These are phyloP conservation scores for Condylostylus longicornis DNA, from an alignment of 1,140 invertebrate genomes.

Conservation along the genomic window DNA sequence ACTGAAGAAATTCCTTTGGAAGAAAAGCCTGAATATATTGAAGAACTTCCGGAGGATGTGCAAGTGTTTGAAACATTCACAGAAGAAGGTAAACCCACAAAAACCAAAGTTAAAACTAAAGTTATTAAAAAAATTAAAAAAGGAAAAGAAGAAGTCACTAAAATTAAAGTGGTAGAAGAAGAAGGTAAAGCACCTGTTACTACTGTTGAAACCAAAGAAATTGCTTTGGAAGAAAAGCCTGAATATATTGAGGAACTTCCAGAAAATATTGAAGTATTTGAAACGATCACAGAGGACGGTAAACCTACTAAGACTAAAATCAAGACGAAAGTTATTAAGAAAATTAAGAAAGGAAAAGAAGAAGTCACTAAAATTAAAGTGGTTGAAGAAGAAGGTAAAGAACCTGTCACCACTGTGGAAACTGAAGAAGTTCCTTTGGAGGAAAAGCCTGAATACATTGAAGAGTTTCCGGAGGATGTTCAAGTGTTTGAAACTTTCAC, in stretches of 20 bases:
- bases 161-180: slow-evolving; percentile 20
- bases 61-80: slow-evolving; percentile 19
- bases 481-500: slow-evolving; percentile 21
- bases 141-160: slow-evolving; percentile 12
- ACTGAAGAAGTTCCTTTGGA: slow-evolving; percentile 11
- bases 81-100: slow-evolving; percentile 11
- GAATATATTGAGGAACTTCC: slow-evolving; percentile 6
- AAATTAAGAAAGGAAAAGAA: slow-evolving; percentile 17
- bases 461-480: slow-evolving; percentile 17
- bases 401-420: slow-evolving; percentile 19
- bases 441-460: slow-evolving; percentile 7
- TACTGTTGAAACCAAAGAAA: slow-evolving; percentile 15
- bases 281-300: slow-evolving; percentile 6
- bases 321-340: slow-evolving; percentile 11
- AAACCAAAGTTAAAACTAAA: slow-evolving; percentile 12
- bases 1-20: slow-evolving; percentile 10
- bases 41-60: slow-evolving; percentile 11
- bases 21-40: slow-evolving; percentile 4
- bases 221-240: slow-evolving; percentile 4
- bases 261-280: slow-evolving; percentile 2
- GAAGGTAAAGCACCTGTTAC: slow-evolving; percentile 17
- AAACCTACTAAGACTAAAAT: slow-evolving; percentile 9
- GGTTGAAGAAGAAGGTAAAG: slow-evolving; percentile 15
- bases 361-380: slow-evolving; percentile 19
- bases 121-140: slow-evolving; percentile 10